Conservation (phyloP, 2,797 vertebrate species). For the Rhinatrema bivittatum region DNA sequence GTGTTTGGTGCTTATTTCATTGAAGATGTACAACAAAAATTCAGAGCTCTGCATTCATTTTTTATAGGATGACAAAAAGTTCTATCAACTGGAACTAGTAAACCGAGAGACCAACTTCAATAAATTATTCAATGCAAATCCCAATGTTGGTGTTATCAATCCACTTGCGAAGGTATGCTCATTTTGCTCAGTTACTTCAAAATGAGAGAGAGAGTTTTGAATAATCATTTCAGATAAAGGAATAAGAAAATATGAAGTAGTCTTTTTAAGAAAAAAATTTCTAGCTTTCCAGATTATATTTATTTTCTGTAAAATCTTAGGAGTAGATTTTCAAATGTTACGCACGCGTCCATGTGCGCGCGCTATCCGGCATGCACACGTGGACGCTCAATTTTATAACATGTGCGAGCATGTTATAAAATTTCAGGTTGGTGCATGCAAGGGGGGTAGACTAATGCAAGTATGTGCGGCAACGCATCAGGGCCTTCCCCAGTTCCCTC, state of each 20-base stretch:
- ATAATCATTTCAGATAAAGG: constrained; percentile 10
- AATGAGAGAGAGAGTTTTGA: neutral
- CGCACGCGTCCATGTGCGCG: too few relatives aligned
- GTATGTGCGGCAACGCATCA: too few relatives aligned
- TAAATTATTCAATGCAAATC: constrained; percentile 96
- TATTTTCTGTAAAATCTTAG: too few relatives aligned
- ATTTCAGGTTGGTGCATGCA: too few relatives aligned
- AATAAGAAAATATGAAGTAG: constrained; percentile 13
- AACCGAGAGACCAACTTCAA: constrained; percentile 99
- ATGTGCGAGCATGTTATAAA: too few relatives aligned
- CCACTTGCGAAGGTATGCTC: constrained; percentile 88
- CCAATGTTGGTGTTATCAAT: constrained; percentile 96
- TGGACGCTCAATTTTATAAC: too few relatives aligned
- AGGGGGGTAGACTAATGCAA: too few relatives aligned
- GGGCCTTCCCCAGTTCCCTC: too few relatives aligned
- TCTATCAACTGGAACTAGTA: constrained; percentile 96
- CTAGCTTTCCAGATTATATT: too few relatives aligned
- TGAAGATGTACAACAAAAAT: constrained; percentile 40
- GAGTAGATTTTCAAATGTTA: too few relatives aligned
- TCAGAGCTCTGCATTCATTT: constrained; percentile 51
- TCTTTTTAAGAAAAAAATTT: constrained; percentile 7
- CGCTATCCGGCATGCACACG: too few relatives aligned
- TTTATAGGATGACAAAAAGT: constrained; percentile 95
- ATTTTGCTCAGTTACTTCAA: constrained; percentile 9
- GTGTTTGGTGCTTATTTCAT: constrained; percentile 9